These are phyloP conservation scores for Festucalex cinctus DNA, from an alignment of 2,113 vertebrate species.

Conservation along the genomic window DNA sequence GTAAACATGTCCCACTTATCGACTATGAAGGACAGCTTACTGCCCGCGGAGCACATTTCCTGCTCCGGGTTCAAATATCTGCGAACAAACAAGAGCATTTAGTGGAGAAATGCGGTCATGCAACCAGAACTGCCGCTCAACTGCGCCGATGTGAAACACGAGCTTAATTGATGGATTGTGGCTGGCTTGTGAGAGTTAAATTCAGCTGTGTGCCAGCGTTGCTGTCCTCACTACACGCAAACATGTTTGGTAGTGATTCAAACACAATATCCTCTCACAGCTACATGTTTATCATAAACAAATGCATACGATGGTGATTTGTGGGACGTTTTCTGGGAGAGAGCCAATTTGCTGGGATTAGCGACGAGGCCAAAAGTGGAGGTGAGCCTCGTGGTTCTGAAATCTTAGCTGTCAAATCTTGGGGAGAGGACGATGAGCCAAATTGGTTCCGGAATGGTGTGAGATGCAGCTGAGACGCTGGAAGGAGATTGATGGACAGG, in stretches of 20 bases:
- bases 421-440: constrained; percentile 16
- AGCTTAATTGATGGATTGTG: constrained; percentile 57
- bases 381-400: constrained; percentile 17
- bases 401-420: constrained; percentile 46
- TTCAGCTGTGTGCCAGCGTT: constrained; percentile 43
- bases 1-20: constrained; percentile 20
- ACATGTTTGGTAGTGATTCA: constrained; percentile 7
- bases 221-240: constrained; percentile 19
- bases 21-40: constrained; percentile 29
- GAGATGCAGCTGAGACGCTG: neutral
- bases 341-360: constrained; percentile 67
- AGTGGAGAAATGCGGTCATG: constrained; percentile 34
- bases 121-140: constrained; percentile 31
- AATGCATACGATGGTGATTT: constrained; percentile 45
- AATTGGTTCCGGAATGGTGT: constrained; percentile 13
- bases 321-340: constrained; percentile 42
- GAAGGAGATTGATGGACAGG: constrained; percentile 10
- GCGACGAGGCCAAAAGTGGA: constrained; percentile 45
- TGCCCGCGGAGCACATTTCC: constrained; percentile 11
- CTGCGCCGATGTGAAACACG: constrained; percentile 39
- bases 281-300: constrained; percentile 52
- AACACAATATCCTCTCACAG: constrained; percentile 38
- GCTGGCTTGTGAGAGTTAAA: constrained; percentile 37
- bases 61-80: constrained; percentile 19
- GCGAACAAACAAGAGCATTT: constrained; percentile 28